Percentiles rank a stretch among this genome's conserved stretches.
These are phyloP conservation scores for Coleophora deauratella DNA, from an alignment of 2,888 invertebrate genomes.

Conservation along the genomic window DNA sequence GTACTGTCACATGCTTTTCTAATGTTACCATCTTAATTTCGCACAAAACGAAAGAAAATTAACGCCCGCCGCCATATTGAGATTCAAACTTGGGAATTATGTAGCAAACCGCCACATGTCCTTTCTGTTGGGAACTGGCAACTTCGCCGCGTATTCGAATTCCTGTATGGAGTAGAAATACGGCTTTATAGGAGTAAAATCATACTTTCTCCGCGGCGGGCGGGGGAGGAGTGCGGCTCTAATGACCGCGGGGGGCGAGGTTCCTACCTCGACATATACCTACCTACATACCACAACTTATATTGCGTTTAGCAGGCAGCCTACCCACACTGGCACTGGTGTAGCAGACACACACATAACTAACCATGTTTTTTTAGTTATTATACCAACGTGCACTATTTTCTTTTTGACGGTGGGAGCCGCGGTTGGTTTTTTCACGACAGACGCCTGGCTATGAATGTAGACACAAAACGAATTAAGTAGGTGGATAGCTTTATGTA, in stretches of 20 bases:
- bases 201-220: slow-evolving; percentile 69
- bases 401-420: slow-evolving; percentile 51
- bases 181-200: slow-evolving; percentile 75
- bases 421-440: slow-evolving; percentile 19
- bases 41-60: slow-evolving; percentile 31
- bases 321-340: slow-evolving; percentile 64
- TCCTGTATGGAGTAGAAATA: slow-evolving; percentile 74
- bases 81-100: slow-evolving; percentile 68
- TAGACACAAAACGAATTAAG: neutral
- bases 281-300: slow-evolving; percentile 61
- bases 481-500: too few relatives aligned
- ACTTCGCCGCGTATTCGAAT: slow-evolving; percentile 66
- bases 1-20: too few relatives aligned
- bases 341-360: slow-evolving; percentile 20
- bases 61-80: slow-evolving; percentile 52
- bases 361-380: slow-evolving; percentile 49
- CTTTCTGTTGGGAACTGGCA: slow-evolving; percentile 54
- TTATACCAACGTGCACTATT: slow-evolving; percentile 65
- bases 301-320: slow-evolving; percentile 69
- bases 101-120: slow-evolving; percentile 65
- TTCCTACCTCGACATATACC: slow-evolving; percentile 49
- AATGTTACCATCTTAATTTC: too few relatives aligned
- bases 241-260: slow-evolving; percentile 74
- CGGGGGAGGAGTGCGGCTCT: slow-evolving; percentile 56
- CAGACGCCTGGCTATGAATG: neutral